Base-by-base conservation (phyloP, 1,140 invertebrate species). In the Mamestra configurata region DNA sequence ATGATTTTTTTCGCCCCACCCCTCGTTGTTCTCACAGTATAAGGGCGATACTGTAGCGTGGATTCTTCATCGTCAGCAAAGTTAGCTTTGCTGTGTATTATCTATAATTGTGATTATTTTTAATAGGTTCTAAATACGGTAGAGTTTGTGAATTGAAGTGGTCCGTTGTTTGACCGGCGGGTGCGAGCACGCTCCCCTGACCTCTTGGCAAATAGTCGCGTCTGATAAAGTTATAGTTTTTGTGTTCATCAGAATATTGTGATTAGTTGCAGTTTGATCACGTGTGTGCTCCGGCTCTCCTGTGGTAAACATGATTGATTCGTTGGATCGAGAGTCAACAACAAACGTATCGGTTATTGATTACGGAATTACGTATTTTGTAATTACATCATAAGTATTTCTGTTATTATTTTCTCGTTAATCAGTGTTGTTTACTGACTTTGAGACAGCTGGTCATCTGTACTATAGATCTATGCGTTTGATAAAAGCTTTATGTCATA, bases 51-150 rank as follows among this genome's bases (percentile, higher is more conserved):
- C 77, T 70, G 40, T 8, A 10, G 11, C 6, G 4, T 46, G 1
- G 0, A 37, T 51, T 24, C 37, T 76, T 76, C 31, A 11, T 11
- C 13, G 35, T 37, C 68, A 22, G 77, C 80, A 77, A 53, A 51
- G 7, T 20, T 61, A 80, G 51, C 40, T 79, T 80, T 46, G 78
- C 53, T 73, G 31, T 79, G 61, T 73, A 72, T 84, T 84, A 84
- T 84, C 80, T 84, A 40, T 81, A 75, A 79, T 80, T 79, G 73
- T 82, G 77, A 79, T 79, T 79, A 73, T 79, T 79, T 79, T 79
- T 59, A 79, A 79, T 79, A 79, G 78, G 40, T 64, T 73, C 78
- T 73, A 79, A 79, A 79, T 79, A 68, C 78, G 57, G 55, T 72
- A 64, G 18, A 61, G 55, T 73, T 70, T 51, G 68, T 71, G 78